Base-by-base conservation (phyloP, 2,888 invertebrate genomes). In the Lysandra coridon region DNA sequence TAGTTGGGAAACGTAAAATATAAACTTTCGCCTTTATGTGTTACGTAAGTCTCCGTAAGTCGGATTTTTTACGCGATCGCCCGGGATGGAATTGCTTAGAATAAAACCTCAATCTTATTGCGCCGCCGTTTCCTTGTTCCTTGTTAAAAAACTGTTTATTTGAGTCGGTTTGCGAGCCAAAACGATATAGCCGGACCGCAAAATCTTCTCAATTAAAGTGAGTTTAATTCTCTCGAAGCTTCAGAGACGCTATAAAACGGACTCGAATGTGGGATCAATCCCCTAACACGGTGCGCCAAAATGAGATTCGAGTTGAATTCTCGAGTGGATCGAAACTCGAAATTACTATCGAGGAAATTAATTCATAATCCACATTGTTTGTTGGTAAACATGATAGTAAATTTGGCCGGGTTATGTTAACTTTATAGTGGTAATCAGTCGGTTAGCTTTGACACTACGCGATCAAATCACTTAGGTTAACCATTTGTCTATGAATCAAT, bases 151-250 rank as follows among this genome's bases (percentile, higher is more conserved):
- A 74, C 44, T 69, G 74, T 74, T 74, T 74, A 74, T 74, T 74
- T 74, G n/a, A 44, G 74, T 44, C 23, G 23, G 6, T 44, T 74
- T 44, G 23, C 74, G 74, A 74, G 74, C 40, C 44, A 44, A 69
- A 77, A 73, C 33, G 78, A 80, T 79, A 78, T 81, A 78, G 82
- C 75, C 53, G 81, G 79, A 79, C 80, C 73, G 79, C 77, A 80
- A 84, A 85, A 84, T 80, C 82, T 81, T 80, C 80, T 81, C 86
- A 85, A 87, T 87, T 85, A 86, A 85, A 84, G 82, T 81, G 81
- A 82, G 81, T 82, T 82, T 86, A 86, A 87, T 86, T 87, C 85
- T 78, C 80, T 83, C 81, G 40, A 79, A 74, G 74, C 14, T 69
- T 37, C 69, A 30, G 74, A 57, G 73, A 60, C 80, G 80, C 79